Conservation (phyloP, 2,888 invertebrate genomes). For the Cataglyphis cursor region DNA sequence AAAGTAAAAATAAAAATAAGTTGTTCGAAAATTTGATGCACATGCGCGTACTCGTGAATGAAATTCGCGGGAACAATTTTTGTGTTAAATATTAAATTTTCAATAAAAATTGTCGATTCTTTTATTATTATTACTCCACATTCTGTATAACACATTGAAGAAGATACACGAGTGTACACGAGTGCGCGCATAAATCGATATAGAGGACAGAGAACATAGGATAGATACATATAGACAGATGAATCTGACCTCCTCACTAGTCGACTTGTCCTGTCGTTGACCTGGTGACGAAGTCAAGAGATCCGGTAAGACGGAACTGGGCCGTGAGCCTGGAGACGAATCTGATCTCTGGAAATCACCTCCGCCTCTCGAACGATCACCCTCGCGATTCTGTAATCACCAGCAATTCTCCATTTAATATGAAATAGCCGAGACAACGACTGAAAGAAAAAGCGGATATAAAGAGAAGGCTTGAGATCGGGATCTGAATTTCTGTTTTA, state of each 20-base stretch:
- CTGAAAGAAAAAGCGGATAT: neutral
- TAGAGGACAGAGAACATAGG: conserved; percentile 4
- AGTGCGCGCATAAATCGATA: conserved; percentile 48
- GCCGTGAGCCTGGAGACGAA: conserved; percentile 90
- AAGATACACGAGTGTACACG: conserved; percentile 31
- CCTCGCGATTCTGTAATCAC: conserved; percentile 84
- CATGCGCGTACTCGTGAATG: conserved; percentile 52
- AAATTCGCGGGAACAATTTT: neutral
- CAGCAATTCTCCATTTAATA: conserved; percentile 57
- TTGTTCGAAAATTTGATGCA: conserved; percentile 41
- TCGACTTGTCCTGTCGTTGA: conserved; percentile 96
- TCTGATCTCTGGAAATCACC: conserved; percentile 88
- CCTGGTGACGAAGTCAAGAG: conserved; percentile 96
- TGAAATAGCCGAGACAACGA: neutral
- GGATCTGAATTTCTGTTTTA: conserved; percentile 60
- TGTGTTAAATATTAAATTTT: neutral
- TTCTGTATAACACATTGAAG: neutral
- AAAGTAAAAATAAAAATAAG: conserved; percentile 33
- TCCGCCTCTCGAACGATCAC: conserved; percentile 86
- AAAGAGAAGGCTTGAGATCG: conserved; percentile 44
- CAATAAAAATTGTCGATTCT: neutral
- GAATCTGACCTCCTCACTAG: conserved; percentile 96
- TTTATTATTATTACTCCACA: neutral
- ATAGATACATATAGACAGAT: conserved; percentile 25
- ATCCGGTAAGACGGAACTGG: conserved; percentile 98